Base-by-base conservation (phyloP, 2,797 vertebrate species). In the Garrulus glandarius region DNA sequence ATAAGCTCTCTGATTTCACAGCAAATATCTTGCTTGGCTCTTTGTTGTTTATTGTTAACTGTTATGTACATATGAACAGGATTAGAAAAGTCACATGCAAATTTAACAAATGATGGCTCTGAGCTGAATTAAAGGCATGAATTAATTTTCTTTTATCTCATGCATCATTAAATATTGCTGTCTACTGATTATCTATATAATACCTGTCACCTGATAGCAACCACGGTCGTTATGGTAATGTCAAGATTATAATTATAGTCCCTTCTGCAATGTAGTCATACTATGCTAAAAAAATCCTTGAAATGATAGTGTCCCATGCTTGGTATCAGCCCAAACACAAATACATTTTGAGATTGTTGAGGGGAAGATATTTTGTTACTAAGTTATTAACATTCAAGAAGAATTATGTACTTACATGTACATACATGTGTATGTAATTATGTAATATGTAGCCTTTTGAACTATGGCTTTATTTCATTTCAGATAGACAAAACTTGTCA, bases 181-280 rank as follows among this genome's bases (percentile, higher is more conserved):
- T 95, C 77, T 93, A 71, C 70, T 70, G 91, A 90, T 95, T 91
- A 92, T 83, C 94, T 94, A 67, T 92, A 91, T 95, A 94, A 94
- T 93, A 94, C 71, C 82, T 95, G 84, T 95, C 94, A 94, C 91
- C 94, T 86, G 89, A 87, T 87, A 96, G 91, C 92, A 95, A 95
- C 92, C 84, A 86, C 14, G 20, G 79, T 95, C 39, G 55, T 95
- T 96, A 96, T 91, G 91, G 94, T 88, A 96, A 92, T 96, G 87
- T 94, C 93, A 92, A 52, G 87, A 86, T 93, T 82, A 79, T 94
- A 89, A 96, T 96, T 96, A 95, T 78, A 95, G 91, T 81, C 85
- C 79, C 80, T 94, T 88, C 85, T 86, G 83, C 74, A 57, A 46
- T 70, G 47, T 86, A 92, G 76, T 96, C 89, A 81, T 65, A 29